Evolutionary conservation across 2,113 vertebrate species (phyloP).

Genomic region (Galemys pyrenaicus): DNA sequence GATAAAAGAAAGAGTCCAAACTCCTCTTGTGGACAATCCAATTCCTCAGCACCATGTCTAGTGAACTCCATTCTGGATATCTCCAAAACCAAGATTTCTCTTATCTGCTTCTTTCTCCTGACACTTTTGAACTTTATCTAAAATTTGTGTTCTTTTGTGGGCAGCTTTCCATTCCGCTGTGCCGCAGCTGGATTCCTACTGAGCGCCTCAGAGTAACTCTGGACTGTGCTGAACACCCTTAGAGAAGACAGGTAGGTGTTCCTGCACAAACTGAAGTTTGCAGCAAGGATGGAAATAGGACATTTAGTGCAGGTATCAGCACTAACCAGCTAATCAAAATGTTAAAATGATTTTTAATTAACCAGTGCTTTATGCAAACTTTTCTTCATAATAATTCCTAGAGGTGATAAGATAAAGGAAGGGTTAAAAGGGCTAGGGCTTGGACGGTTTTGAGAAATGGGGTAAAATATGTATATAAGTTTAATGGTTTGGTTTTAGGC

Average conservation of each 20-base stretch:
- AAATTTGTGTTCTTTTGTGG: neutral
- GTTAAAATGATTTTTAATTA: neutral
- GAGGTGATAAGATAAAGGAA: neutral
- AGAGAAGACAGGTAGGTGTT: neutral
- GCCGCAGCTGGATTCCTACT: neutral
- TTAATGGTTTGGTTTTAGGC: neutral
- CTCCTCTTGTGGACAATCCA: neutral
- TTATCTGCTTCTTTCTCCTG: neutral
- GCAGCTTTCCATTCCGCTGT: neutral
- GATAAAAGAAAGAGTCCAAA: neutral
- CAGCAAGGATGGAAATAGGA: neutral
- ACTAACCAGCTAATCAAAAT: neutral
- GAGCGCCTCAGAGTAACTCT: neutral
- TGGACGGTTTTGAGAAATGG: neutral
- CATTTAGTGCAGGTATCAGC: neutral
- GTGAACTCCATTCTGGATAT: neutral
- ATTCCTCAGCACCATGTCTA: neutral
- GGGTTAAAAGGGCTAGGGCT: neutral
- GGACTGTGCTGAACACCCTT: neutral
- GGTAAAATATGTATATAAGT: neutral
- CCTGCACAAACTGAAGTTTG: neutral
- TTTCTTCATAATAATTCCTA: constrained; percentile 5
- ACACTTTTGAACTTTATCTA: neutral
- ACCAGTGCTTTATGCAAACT: neutral
- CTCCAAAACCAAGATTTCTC: neutral